phyloP scores from a whole-genome alignment of 2,113 vertebrate species.

The Gnathonemus longibarbis region DNA sequence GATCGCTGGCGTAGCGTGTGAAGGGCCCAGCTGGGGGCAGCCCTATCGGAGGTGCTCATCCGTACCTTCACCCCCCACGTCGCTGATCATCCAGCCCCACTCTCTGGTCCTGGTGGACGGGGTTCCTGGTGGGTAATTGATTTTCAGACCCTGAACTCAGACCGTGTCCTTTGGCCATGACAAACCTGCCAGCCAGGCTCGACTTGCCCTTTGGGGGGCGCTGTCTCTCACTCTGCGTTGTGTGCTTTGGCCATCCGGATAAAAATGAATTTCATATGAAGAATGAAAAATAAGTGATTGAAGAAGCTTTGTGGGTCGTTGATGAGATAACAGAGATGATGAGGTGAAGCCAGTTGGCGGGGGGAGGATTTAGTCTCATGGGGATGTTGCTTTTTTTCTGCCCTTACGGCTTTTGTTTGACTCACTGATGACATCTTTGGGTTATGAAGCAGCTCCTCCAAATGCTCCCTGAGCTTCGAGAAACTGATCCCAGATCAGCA shows the following conservation, averaged over 20 bases:
- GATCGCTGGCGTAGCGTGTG: not conserved
- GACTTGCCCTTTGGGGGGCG: not conserved
- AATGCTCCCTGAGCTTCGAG: constrained; percentile 25
- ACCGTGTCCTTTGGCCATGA: constrained; percentile 54
- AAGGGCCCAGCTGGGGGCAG: not conserved
- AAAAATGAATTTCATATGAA: not conserved
- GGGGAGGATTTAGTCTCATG: not conserved
- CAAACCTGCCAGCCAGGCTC: constrained; percentile 47
- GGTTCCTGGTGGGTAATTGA: constrained; percentile 64
- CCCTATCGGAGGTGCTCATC: not conserved
- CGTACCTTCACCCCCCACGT: constrained; percentile 38
- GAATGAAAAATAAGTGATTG: not conserved
- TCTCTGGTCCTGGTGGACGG: constrained; percentile 43
- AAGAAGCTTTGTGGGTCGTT: not conserved
- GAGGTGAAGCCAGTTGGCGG: not conserved
- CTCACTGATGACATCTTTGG: not conserved
- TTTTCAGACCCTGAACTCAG: constrained; percentile 34
- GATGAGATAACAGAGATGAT: not conserved
- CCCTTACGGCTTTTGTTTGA: not conserved
- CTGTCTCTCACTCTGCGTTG: not conserved
- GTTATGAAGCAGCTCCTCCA: constrained; percentile 22
- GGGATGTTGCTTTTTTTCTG: not conserved
- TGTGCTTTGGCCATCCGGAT: not conserved
- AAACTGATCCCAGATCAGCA: constrained; percentile 33
- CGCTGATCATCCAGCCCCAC: not conserved